Evolutionary conservation across 1,140 invertebrate genomes (phyloP), one percentile per base, ranked within the genome.

Genomic region (Polypedilum pembai): DNA sequence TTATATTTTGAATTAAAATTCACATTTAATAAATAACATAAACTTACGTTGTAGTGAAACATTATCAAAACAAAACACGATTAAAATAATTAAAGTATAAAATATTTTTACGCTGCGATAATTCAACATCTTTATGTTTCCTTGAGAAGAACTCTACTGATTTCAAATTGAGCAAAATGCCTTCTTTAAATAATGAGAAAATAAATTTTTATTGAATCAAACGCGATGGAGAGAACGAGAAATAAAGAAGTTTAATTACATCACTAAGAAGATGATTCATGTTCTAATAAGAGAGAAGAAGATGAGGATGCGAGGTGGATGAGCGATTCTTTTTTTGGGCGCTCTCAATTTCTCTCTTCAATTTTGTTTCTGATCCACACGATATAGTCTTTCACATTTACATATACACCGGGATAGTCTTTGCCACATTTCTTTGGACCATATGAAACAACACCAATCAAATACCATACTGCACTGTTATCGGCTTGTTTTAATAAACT

Each of bases 361-460:
- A 56, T 15, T 56, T 56, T 56, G 15, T 56, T 56, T 80, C 92
- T 90, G 74, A 94, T 92, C 91, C 91, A 94, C 75, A 89, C 86
- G n/a, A 92, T 76, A 78, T 89, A 92, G 40, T 83, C 81, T n/a
- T 85, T 85, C 2, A 93, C 85, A 40, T 88, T 84, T 1, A 88
- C 90, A 79, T 93, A 93, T 8, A 92, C 85, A 1, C 87, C 89
- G 0, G 91, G 90, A 41, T 83, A 78, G 1, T 82, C 76, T 15
- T 84, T 84, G 7, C 88, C 89, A 78, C 90, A 92, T 41, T 82
- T 83, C 76, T 86, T 84, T 0, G 45, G n/a, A 12, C 91, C 90
- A 78, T 89, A 89, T 0, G 90, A 89, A 7, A 89, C 90, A 15
- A 92, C 80, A 40, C 90, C 91, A 15, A 91, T 83, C 3, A 91